These are phyloP conservation scores for Brachionichthys hirsutus DNA, from an alignment of 2,113 vertebrate genomes.

Conservation along the genomic window DNA sequence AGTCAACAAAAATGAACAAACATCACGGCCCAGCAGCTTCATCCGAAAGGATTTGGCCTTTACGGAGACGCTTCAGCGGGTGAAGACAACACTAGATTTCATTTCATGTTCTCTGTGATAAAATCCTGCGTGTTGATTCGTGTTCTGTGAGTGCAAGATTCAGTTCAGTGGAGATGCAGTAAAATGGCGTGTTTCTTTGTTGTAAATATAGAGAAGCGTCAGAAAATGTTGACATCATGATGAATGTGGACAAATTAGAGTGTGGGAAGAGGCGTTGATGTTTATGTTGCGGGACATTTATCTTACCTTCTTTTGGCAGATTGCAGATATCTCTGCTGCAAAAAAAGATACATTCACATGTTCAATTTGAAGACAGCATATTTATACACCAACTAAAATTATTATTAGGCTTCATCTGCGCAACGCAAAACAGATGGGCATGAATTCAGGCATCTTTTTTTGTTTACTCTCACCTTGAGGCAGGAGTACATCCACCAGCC, in stretches of 20 bases:
- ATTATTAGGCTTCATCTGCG: neutral
- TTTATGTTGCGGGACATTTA: constrained; percentile 58
- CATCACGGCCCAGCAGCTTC: constrained; percentile 42
- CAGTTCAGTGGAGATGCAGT: constrained; percentile 3
- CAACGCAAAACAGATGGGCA: neutral
- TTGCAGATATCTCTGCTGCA: constrained; percentile 99
- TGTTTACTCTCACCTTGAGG: constrained; percentile 90
- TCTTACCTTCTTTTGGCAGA: constrained; percentile 99
- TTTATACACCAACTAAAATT: neutral
- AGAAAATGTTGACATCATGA: constrained; percentile 4
- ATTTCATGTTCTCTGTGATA: neutral
- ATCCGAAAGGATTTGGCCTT: constrained; percentile 34
- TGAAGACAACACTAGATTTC: constrained; percentile 13
- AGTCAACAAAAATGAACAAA: constrained; percentile 49
- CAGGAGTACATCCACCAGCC: constrained; percentile 97
- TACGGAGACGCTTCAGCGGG: constrained; percentile 27
- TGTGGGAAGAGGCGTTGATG: constrained; percentile 42
- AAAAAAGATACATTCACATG: constrained; percentile 77
- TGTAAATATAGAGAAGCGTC: neutral
- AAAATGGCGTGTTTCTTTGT: neutral
- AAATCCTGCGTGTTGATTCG: neutral
- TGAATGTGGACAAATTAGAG: constrained; percentile 56
- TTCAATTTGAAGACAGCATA: constrained; percentile 34
- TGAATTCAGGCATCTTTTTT: constrained; percentile 7
- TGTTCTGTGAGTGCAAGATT: neutral